Evolutionary conservation across 2,888 invertebrate genomes (phyloP).

Genomic region (Rhingia rostrata): DNA sequence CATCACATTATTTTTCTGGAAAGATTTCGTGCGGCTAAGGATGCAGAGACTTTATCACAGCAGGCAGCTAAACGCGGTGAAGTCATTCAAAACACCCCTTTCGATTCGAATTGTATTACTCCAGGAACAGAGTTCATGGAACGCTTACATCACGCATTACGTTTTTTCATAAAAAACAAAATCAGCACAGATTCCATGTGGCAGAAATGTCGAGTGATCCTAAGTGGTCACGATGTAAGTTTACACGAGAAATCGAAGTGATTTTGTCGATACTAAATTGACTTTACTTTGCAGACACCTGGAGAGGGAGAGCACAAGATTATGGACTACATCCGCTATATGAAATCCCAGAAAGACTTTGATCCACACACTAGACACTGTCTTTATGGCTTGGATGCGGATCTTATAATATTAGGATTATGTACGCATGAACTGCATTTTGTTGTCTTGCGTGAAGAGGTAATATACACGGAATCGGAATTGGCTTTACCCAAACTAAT

Average conservation of each 20-base stretch:
- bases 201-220: slow-evolving; percentile 92
- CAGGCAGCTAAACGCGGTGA: slow-evolving; percentile 91
- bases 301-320: slow-evolving; percentile 99
- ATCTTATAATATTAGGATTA: slow-evolving; percentile 97
- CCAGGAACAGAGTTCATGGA: slow-evolving; percentile 98
- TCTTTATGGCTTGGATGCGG: slow-evolving; percentile 98
- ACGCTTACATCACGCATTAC: slow-evolving; percentile 91
- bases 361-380: slow-evolving; percentile 97
- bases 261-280: background rate
- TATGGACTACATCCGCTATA: slow-evolving; percentile 98
- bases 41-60: slow-evolving; percentile 90
- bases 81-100: slow-evolving; percentile 88
- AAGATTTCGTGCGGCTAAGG: slow-evolving; percentile 94
- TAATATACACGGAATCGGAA: slow-evolving; percentile 81
- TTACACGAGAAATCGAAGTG: background rate
- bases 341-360: slow-evolving; percentile 92
- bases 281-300: slow-evolving; percentile 86
- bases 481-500: too few species aligned
- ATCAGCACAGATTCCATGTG: slow-evolving; percentile 93
- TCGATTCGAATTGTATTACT: slow-evolving; percentile 99
- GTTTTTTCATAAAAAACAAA: slow-evolving; percentile 93
- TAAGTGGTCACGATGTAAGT: slow-evolving; percentile 95
- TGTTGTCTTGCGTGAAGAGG: slow-evolving; percentile 96
- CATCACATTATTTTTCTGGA: background rate
- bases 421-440: slow-evolving; percentile 98